These are phyloP conservation scores for Bombus terrestris DNA, from an alignment of 1,140 invertebrate genomes.

Conservation along the genomic window DNA sequence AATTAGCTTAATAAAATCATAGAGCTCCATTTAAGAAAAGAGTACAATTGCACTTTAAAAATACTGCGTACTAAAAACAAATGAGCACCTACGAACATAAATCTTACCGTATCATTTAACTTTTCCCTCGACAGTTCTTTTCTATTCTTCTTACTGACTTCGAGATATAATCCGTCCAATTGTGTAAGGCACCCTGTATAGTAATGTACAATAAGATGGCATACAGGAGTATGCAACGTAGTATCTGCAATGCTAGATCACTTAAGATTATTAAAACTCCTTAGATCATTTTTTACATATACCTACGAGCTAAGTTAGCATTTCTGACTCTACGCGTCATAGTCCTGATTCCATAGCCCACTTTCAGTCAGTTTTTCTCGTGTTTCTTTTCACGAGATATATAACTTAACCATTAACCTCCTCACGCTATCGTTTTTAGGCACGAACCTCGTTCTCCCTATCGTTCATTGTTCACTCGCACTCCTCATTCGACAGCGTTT, in stretches of 20 bases:
- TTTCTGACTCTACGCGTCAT: slow-evolving; percentile 15
- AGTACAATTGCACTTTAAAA: too few relatives aligned
- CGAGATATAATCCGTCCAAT: too few relatives aligned
- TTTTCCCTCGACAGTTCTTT: too few relatives aligned
- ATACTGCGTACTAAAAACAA: too few relatives aligned
- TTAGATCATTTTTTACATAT: not conserved
- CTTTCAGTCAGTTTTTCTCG: slow-evolving; percentile 19
- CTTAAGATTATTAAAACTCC: not conserved
- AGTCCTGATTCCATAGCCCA: slow-evolving; percentile 27
- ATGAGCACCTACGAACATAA: too few relatives aligned
- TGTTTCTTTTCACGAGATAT: slow-evolving; percentile 18
- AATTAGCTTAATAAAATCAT: too few relatives aligned
- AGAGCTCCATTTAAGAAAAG: too few relatives aligned
- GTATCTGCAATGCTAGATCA: not conserved
- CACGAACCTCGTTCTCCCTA: slow-evolving; percentile 15
- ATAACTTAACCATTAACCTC: slow-evolving; percentile 41
- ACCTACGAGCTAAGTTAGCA: not conserved
- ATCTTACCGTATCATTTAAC: too few relatives aligned
- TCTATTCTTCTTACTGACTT: too few relatives aligned
- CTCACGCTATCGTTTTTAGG: slow-evolving; percentile 44
- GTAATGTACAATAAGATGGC: not conserved
- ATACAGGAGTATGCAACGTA: not conserved
- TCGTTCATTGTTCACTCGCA: not conserved
- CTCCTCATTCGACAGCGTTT: not conserved
- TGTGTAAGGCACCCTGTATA: not conserved